Evolutionary conservation across 2,113 vertebrate genomes (phyloP).

Genomic region (Calidris pugnax): DNA sequence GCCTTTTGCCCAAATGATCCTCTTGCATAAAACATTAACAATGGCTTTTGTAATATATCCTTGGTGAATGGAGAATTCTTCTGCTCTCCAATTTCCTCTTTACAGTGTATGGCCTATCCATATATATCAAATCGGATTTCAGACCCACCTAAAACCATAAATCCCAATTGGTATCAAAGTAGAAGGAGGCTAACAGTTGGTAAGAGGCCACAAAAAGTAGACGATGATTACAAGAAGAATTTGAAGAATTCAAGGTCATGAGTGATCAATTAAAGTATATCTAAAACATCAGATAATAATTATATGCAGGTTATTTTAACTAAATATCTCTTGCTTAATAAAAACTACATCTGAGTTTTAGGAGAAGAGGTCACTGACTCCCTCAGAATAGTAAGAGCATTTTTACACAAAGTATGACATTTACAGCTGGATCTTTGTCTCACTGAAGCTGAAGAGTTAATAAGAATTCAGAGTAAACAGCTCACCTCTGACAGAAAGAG

Average conservation of each 20-base stretch:
- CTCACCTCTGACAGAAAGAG: background rate
- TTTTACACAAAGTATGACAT: background rate
- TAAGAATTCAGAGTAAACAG: background rate
- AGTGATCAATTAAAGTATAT: background rate
- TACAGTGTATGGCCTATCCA: background rate
- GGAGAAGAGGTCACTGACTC: background rate
- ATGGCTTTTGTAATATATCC: background rate
- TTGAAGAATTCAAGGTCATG: background rate
- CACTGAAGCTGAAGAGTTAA: background rate
- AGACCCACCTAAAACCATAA: background rate
- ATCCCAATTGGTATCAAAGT: background rate
- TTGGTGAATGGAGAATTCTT: background rate
- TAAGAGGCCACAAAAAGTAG: background rate
- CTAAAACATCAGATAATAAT: background rate
- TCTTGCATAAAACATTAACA: background rate
- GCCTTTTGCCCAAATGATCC: background rate
- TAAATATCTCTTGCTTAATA: background rate
- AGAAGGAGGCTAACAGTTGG: background rate
- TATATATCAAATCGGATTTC: background rate
- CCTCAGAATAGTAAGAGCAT: background rate
- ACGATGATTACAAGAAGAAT: background rate
- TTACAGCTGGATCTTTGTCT: background rate
- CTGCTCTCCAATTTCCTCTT: background rate
- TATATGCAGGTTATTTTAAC: background rate
- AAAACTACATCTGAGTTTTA: background rate